phyloP scores from a whole-genome alignment of 2,888 invertebrate species.

The Halocaridina rubra region DNA sequence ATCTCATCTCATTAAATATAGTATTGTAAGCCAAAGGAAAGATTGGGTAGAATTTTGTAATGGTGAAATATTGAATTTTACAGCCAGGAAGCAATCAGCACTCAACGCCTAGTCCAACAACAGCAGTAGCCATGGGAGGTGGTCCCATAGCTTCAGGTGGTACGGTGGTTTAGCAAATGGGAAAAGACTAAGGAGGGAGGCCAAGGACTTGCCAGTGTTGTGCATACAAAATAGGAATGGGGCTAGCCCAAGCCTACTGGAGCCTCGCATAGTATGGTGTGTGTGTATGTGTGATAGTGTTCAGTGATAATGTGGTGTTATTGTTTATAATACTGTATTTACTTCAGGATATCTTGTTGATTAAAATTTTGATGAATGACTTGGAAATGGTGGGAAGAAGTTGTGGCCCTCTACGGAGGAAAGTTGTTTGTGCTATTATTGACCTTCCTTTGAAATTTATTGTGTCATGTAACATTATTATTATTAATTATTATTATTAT shows the following conservation, averaged over 20 bases:
- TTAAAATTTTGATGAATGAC: not conserved
- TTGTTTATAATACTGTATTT: conserved; percentile 1
- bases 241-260: conserved; percentile 1
- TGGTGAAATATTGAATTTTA: no score
- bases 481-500: not conserved
- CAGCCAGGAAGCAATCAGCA: conserved; percentile 59
- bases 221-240: conserved; percentile 4
- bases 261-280: conserved; percentile 23
- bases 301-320: conserved; percentile 25
- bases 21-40: no score
- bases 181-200: no score
- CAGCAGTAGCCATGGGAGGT: conserved; percentile 54
- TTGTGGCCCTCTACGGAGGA: not conserved
- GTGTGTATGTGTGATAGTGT: conserved; percentile 24
- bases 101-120: conserved; percentile 58
- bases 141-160: conserved; percentile 54
- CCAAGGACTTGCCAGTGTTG: not conserved
- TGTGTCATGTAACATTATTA: not conserved
- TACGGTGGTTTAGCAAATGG: conserved; percentile 57
- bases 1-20: no score
- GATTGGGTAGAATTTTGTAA: no score
- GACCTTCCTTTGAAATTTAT: not conserved
- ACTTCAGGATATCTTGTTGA: not conserved
- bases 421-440: not conserved
- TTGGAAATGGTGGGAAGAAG: not conserved